Evolutionary conservation across 53 echinoderm and acorn worm genomes (phyloP).

Genomic region (Holothuria leucospilota): DNA sequence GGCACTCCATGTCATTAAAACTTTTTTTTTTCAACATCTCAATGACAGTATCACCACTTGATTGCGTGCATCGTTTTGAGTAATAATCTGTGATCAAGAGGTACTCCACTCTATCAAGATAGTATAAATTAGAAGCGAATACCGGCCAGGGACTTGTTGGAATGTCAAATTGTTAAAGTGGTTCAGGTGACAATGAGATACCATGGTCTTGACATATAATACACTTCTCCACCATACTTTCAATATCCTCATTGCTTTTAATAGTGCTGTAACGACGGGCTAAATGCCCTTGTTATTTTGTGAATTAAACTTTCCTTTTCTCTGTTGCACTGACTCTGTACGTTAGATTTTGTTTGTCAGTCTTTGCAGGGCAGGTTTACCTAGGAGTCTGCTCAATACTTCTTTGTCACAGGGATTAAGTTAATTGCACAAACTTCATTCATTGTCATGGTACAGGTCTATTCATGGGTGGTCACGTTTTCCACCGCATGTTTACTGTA

Average conservation of each 20-base stretch:
- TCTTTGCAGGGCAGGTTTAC: too few relatives aligned
- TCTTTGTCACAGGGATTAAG: too few relatives aligned
- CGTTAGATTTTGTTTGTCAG: too few relatives aligned
- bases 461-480: too few relatives aligned
- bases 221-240: slow-evolving; percentile 14
- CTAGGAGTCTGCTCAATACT: too few relatives aligned
- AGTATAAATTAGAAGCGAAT: slow-evolving; percentile 65
- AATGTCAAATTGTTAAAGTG: not conserved
- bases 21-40: not conserved
- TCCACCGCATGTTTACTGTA: too few relatives aligned
- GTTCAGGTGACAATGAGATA: slow-evolving; percentile 4
- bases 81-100: slow-evolving; percentile 69
- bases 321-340: too few relatives aligned
- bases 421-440: too few relatives aligned
- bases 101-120: slow-evolving; percentile 59
- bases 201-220: slow-evolving; percentile 37
- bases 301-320: too few relatives aligned
- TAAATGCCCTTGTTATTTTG: too few relatives aligned
- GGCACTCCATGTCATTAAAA: slow-evolving; percentile 35
- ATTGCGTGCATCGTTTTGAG: slow-evolving; percentile 42
- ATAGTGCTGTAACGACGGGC: too few relatives aligned
- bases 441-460: too few relatives aligned
- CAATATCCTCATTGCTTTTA: slow-evolving; percentile 43
- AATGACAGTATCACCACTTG: not conserved
- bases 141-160: slow-evolving; percentile 70